Evolutionary conservation across 2,113 vertebrate genomes (phyloP), one percentile per base, ranked within the genome.

Genomic region (Trogon melanurus): DNA sequence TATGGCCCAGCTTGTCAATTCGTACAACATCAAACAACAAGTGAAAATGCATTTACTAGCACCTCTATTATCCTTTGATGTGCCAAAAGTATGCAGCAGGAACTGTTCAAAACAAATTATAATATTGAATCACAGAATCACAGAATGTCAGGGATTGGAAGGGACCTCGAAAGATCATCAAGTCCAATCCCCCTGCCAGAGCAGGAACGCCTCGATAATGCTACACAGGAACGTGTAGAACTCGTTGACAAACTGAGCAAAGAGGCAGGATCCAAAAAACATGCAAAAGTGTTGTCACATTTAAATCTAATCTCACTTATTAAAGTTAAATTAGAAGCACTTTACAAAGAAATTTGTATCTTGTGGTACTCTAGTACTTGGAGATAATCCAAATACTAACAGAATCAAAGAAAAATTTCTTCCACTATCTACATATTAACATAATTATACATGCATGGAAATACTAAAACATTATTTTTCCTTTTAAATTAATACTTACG

Each of bases 401-500:
- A 6, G 5, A 70, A 29, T 48, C 34, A 36, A 69, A 86, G 25
- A 65, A 76, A 57, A 53, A 45, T 38, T 66, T 80, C 51, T 60
- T 67, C 75, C 41, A 34, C 71, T 65, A 58, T 16, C 79, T 76
- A 86, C 70, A 29, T n/a, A 44, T 72, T 58, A 87, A 36, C 26
- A 53, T 38, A 81, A 60, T 53, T 32, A 81, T 75, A 11, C 13
- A 5, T 47, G 79, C 38, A 61, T 16, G 7, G 45, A 78, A 74
- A 87, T 27, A 67, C 18, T 44, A 79, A 83, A 83, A 79, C 11
- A 76, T 53, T 27, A 0, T 11, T 85, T 87, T 70, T 29, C 9
- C 83, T 91, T 88, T 72, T 74, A 61, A 95, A 89, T 50, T 10
- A 83, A 89, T 54, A 98, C 99, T 98, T 97, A 99, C 99, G 8